Evolutionary conservation across 2,797 vertebrate species (phyloP).

Genomic region (Gephyroberyx darwinii): DNA sequence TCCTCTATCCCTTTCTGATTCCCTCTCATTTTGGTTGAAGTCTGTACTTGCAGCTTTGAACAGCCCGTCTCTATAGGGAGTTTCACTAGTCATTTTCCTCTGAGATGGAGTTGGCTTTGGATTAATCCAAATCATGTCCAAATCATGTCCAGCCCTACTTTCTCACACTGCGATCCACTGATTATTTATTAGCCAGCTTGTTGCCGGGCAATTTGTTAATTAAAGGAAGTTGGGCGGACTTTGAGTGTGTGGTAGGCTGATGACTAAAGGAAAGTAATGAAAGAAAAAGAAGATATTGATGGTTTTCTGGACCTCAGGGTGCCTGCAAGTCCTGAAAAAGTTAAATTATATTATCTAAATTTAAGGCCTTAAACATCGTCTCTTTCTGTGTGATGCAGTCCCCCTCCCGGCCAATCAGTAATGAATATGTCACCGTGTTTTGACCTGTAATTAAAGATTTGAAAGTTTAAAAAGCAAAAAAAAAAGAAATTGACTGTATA

Average conservation of each 20-base stretch:
- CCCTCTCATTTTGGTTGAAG: conserved; percentile 18
- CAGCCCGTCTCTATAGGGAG: conserved; percentile 29
- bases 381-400: too few relatives aligned
- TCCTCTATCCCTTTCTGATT: conserved; percentile 10
- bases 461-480: too few relatives aligned
- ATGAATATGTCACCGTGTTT: too few relatives aligned
- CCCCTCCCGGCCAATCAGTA: too few relatives aligned
- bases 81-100: neutral
- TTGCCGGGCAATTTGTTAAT: conserved; percentile 52
- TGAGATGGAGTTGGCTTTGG: conserved; percentile 19
- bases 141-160: neutral
- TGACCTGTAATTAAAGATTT: too few relatives aligned
- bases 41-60: conserved; percentile 15
- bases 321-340: too few relatives aligned
- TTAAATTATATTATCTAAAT: too few relatives aligned
- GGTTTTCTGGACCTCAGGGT: too few relatives aligned
- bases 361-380: too few relatives aligned
- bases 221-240: conserved; percentile 25
- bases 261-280: conserved; percentile 7
- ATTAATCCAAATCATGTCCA: conserved; percentile 35
- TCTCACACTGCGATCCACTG: conserved; percentile 16
- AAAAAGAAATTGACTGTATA: conserved; percentile 3
- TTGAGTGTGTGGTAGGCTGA: conserved; percentile 7
- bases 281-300: neutral
- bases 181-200: conserved; percentile 33